Evolutionary conservation across 2,113 vertebrate species (phyloP).

Genomic region (Sander lucioperca): DNA sequence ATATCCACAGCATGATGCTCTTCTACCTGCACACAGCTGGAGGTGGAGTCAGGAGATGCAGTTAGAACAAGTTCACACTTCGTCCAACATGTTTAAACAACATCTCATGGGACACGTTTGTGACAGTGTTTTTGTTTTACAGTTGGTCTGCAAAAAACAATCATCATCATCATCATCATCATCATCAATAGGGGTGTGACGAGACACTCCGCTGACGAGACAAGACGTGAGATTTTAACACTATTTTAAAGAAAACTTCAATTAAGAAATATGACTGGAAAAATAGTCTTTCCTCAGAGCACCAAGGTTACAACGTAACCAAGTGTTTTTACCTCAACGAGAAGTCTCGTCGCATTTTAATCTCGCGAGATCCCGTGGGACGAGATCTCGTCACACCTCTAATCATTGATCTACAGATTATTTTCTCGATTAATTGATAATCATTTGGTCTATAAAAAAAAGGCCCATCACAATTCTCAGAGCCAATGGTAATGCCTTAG

Average conservation of each 20-base stretch:
- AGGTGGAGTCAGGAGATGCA: conserved; percentile 42
- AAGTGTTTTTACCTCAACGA: too few relatives aligned
- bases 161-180: too few relatives aligned
- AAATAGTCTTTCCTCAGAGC: too few relatives aligned
- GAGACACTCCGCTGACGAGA: too few relatives aligned
- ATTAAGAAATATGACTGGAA: too few relatives aligned
- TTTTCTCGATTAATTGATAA: not conserved
- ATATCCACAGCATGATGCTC: conserved; percentile 98
- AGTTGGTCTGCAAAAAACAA: not conserved
- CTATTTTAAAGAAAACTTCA: too few relatives aligned
- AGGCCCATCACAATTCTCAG: not conserved
- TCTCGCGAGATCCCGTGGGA: too few relatives aligned
- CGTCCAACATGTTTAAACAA: not conserved
- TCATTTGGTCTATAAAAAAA: not conserved
- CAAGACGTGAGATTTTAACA: too few relatives aligned
- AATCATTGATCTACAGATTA: not conserved
- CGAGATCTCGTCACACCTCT: too few relatives aligned
- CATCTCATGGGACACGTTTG: not conserved
- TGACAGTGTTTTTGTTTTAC: not conserved
- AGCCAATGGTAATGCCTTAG: not conserved
- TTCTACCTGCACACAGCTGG: conserved; percentile 96
- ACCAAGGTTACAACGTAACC: too few relatives aligned
- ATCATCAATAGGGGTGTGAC: too few relatives aligned
- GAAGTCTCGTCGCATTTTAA: too few relatives aligned
- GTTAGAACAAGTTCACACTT: conserved; percentile 2